Base-by-base conservation (phyloP, 2,888 invertebrate genomes). In the Argyra leucocephala region DNA sequence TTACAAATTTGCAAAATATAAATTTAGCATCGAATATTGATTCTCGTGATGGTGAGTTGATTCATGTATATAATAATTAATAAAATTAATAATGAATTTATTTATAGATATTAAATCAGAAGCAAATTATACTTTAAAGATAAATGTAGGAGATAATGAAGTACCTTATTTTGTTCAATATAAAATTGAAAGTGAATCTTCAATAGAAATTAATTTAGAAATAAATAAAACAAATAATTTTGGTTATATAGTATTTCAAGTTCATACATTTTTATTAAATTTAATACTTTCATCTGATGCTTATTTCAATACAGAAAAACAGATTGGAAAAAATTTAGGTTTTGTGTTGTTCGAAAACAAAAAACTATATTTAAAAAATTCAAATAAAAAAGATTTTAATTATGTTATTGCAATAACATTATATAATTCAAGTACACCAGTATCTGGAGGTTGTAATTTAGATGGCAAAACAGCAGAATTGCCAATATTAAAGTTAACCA, bases 381-480 rank as follows among this genome's bases (percentile, higher is more conserved):
- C 63, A 1, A 26, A 21, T 21, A 7, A 63, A 7, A 23, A 22
- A 22, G 12, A 23, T 15, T 26, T 64, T 37, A 22, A 62, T 26
- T 26, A 62, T 3, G 64, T 61, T 3, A 23, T 66, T 24, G 48
- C 57, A 60, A 23, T 12, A 6, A 24, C 60, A 22, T 3, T 57
- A 10, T 66, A 66, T 48, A 22, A 59, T 9, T 10, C 15, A 18
- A 60, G n/a, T 64, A 63, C 59, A 21, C 67, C 67, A 26, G 15
- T 67, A 3, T 63, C 66, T 24, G 66, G 66, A 1, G 64, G 65
- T n/a, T 67, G 67, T 23, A 63, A 57, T 61, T 7, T 61, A 57
- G 64, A 64, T 24, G 18, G n/a, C 9, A 24, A 23, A 18, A 59
- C 15, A 15, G 2, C 24, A 37, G 36, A 63, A 58, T 23, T 21